Base-by-base conservation (phyloP, 2,113 vertebrate species). In the Phoxinus phoxinus region DNA sequence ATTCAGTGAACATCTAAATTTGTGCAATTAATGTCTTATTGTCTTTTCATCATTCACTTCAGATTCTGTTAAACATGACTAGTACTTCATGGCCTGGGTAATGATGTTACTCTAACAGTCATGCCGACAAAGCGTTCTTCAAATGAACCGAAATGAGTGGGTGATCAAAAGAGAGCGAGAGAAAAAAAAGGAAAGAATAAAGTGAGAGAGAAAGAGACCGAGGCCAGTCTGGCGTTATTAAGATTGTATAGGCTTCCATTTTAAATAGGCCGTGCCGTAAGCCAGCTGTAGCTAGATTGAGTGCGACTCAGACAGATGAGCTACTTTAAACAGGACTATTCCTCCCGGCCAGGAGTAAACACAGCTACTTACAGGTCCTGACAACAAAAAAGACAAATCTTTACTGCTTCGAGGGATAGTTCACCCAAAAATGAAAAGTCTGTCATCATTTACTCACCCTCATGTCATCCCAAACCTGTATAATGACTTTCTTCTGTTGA, bases 221-320 rank as follows among this genome's bases (percentile, higher is more conserved):
- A 87, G 81, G 72, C 72, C 72, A 48, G 41, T 48, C 69, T 88
- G 87, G 87, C 87, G 86, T 81, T 88, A 85, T 79, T 67, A 84
- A 59, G 7, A 91, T 89, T 87, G 84, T 84, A 23, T 56, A 85
- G 89, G 86, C 88, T 86, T 89, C 88, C 88, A 91, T 92, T 90
- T 91, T 90, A 90, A 91, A 91, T 90, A 90, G 81, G 80, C 86
- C 46, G 48, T 82, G 65, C 83, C 74, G 87, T 88, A 87, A 87
- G 67, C 53, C 61, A 79, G 79, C 67, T 51, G 81, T 75, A 53
- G 87, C 87, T 86, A 80, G 86, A 90, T 89, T 88, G 90, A 88
- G 89, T 88, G 90, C 89, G 91, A 93, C 89, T 91, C 88, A 92
- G 92, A 93, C 90, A 93, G 89, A 94, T 91, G 90, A 87, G 85